These are phyloP conservation scores for Listronotus bonariensis DNA, from an alignment of 1,140 invertebrate genomes.

Conservation along the genomic window DNA sequence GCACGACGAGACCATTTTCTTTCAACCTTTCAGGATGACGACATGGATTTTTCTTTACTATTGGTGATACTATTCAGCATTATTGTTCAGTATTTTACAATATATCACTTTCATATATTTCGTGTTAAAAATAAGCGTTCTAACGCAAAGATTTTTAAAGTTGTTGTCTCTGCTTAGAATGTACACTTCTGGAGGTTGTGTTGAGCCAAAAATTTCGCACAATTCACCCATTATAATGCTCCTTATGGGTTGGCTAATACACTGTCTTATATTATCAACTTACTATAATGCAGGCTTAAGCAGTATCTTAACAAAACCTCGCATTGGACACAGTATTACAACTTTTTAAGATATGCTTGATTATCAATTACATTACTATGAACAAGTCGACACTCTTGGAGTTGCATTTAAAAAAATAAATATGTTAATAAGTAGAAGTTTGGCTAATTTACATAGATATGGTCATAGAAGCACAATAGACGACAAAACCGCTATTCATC, in stretches of 20 bases:
- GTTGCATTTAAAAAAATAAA: not conserved
- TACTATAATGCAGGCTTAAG: constrained; percentile 28
- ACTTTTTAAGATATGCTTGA: constrained; percentile 35
- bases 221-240: constrained; percentile 5
- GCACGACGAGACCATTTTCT: not conserved
- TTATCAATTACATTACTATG: constrained; percentile 1
- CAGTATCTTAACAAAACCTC: constrained; percentile 24
- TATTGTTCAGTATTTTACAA: not conserved
- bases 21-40: constrained; percentile 9
- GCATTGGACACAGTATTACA: constrained; percentile 4
- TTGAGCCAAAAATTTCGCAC: not conserved
- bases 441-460: constrained; percentile 15
- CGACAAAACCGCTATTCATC: constrained; percentile 6
- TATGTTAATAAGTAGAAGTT: not conserved
- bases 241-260: not conserved
- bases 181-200: constrained; percentile 3
- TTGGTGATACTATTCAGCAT: not conserved
- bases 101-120: not conserved
- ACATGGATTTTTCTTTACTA: not conserved
- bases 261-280: constrained; percentile 10
- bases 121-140: not conserved
- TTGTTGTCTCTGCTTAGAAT: not conserved
- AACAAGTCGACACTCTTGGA: not conserved
- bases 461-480: not conserved
- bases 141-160: not conserved